Conservation (phyloP, 1,140 invertebrate genomes). For the Drosophila burlai region DNA sequence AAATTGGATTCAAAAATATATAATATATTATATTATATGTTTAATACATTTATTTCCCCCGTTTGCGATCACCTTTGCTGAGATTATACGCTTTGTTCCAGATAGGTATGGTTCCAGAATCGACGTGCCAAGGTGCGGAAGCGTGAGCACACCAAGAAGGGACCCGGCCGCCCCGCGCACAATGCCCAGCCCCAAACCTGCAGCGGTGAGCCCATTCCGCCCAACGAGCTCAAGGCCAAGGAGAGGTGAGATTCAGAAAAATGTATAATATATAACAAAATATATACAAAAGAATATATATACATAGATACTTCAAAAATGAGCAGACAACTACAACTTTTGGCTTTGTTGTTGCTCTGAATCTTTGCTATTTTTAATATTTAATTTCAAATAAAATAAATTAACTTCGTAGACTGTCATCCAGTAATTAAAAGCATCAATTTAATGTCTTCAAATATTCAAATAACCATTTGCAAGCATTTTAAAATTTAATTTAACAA, state of each 20-base stretch:
- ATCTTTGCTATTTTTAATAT: not conserved
- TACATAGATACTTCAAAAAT: not conserved
- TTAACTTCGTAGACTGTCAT: not conserved
- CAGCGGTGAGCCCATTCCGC: slow-evolving; percentile 98
- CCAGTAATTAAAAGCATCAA: not conserved
- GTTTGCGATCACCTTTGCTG: slow-evolving; percentile 65
- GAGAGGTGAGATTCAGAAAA: slow-evolving; percentile 88
- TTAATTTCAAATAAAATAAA: not conserved
- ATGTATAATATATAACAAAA: too few species aligned
- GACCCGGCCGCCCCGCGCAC: slow-evolving; percentile 98
- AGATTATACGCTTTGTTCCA: slow-evolving; percentile 85
- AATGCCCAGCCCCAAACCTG: slow-evolving; percentile 99
- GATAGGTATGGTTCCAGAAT: slow-evolving; percentile 99
- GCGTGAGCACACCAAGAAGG: slow-evolving; percentile 99
- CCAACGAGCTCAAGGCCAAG: slow-evolving; percentile 95
- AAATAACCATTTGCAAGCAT: not conserved
- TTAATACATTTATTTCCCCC: not conserved
- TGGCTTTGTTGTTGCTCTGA: not conserved
- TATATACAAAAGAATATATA: not conserved
- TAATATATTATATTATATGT: not conserved
- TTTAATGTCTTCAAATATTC: not conserved
- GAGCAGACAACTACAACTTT: not conserved
- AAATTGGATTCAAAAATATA: not conserved
- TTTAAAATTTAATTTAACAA: not conserved
- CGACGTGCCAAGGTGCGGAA: slow-evolving; percentile 99